These are phyloP conservation scores for Dyspetes luteomarginatus DNA, from an alignment of 2,888 invertebrate species.

Conservation along the genomic window DNA sequence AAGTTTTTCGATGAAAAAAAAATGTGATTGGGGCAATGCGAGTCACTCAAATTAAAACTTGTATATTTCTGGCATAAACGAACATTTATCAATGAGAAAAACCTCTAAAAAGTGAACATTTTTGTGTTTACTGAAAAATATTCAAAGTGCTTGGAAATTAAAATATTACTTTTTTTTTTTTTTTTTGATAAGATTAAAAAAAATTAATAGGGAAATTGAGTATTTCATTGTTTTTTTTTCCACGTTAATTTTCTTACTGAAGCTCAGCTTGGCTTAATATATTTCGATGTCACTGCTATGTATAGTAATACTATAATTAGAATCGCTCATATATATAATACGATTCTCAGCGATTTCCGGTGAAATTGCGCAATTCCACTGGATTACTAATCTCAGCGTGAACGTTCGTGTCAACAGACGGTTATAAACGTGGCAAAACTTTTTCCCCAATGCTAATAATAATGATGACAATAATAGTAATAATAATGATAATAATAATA, in stretches of 20 bases:
- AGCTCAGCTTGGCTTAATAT: constrained; percentile 17
- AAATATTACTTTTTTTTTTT: not conserved
- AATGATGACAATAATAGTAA: too few relatives aligned
- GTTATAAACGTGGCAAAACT: constrained; percentile 43
- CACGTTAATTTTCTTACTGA: constrained; percentile 32
- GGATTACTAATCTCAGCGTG: constrained; percentile 46
- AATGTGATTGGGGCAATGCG: constrained; percentile 28
- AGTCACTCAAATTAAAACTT: constrained; percentile 7
- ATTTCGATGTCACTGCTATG: constrained; percentile 49
- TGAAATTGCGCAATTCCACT: constrained; percentile 51
- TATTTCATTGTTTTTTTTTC: constrained; percentile 27
- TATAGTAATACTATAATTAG: constrained; percentile 53
- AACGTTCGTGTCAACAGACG: constrained; percentile 48
- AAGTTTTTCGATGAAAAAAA: not conserved
- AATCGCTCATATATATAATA: constrained; percentile 54
- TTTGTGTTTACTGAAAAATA: not conserved
- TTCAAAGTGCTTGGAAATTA: not conserved
- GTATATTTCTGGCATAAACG: not conserved
- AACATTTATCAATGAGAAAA: not conserved
- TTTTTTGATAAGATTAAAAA: too few relatives aligned
- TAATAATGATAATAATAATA: too few relatives aligned
- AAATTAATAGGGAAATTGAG: too few relatives aligned
- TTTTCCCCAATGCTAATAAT: constrained; percentile 9
- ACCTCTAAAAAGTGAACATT: not conserved
- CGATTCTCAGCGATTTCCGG: constrained; percentile 54